These are phyloP conservation scores for Melitaea cinxia DNA, from an alignment of 1,140 invertebrate species.

Conservation along the genomic window DNA sequence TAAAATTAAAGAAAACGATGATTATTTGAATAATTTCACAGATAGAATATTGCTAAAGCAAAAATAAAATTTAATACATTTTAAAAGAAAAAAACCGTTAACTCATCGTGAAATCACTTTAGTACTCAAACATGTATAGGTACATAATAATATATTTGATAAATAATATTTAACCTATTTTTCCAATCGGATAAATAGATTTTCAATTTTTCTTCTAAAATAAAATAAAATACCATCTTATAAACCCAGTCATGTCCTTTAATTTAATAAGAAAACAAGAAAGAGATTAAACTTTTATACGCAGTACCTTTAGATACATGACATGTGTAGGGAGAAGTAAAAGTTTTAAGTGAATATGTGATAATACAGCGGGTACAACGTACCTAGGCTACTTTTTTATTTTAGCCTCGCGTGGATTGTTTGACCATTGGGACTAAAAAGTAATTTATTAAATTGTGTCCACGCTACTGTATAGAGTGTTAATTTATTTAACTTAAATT, in stretches of 20 bases:
- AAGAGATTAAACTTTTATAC: neutral
- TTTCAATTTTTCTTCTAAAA: no score
- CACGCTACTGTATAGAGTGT: conserved; percentile 13
- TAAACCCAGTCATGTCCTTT: neutral
- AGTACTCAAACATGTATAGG: no score
- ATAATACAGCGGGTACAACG: conserved; percentile 2
- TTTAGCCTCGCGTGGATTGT: conserved; percentile 26
- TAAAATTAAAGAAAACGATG: neutral
- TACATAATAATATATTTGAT: no score
- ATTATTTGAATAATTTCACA: neutral
- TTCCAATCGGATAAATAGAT: no score
- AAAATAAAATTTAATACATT: no score
- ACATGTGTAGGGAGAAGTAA: conserved; percentile 2
- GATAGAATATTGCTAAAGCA: no score
- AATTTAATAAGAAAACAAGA: neutral
- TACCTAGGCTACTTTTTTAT: conserved; percentile 19
- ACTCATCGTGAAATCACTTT: no score
- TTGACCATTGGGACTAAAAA: conserved; percentile 15
- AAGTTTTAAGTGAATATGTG: conserved; percentile 15
- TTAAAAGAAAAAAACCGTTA: no score
- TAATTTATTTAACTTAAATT: conserved; percentile 21
- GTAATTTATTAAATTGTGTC: conserved; percentile 24
- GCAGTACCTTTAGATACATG: neutral
- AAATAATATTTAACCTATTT: no score
- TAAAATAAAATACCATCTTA: no score